Evolutionary conservation across 2,888 invertebrate genomes (phyloP), one percentile per base, ranked within the genome.

Genomic region (Antitype chi): DNA sequence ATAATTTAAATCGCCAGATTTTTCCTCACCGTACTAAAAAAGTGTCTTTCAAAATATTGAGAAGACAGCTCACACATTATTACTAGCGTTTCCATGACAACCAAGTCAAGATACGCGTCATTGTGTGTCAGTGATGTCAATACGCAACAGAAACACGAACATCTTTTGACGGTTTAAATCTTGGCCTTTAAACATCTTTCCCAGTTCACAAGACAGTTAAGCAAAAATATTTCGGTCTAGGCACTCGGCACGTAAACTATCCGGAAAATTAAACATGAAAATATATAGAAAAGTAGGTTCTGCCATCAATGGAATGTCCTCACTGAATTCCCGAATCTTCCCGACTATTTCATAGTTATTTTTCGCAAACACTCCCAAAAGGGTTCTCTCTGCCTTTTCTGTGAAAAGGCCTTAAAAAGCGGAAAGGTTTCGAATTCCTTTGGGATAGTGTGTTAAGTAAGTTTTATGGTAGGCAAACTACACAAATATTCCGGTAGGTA

Each of bases 261-360:
- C 64, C 38, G 28, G 52, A 71, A 80, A 76, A 76, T 78, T 71
- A 62, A 71, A 80, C 68, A 67, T 49, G 20, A 53, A 72, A 59
- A 43, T 81, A 23, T 70, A 67, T 55, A 55, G 25, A 43, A 63
- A 25, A 57, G 5, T 8, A 47, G 68, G 49, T 57, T 62, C 5
- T 0, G 23, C 59, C 52, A 38, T 64, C 82, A 70, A 81, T 74
- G 55, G 73, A 53, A 81, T 55, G 47, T 38, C 43, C 62, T 38
- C 70, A 55, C 43, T 63, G 66, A 76, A 76, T 80, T 81, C 70
- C 60, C 43, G 17, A 43, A 20, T 23, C 49, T 23, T 52, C 43
- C 62, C 52, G 32, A 57, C 69, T 59, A 81, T 85, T 83, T 81
- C 77, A 64, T 60, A 79, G 87, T 71, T 81, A 82, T 87, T 85